Base-by-base conservation (phyloP, 2,797 vertebrate species). In the Myripristis murdjan region DNA sequence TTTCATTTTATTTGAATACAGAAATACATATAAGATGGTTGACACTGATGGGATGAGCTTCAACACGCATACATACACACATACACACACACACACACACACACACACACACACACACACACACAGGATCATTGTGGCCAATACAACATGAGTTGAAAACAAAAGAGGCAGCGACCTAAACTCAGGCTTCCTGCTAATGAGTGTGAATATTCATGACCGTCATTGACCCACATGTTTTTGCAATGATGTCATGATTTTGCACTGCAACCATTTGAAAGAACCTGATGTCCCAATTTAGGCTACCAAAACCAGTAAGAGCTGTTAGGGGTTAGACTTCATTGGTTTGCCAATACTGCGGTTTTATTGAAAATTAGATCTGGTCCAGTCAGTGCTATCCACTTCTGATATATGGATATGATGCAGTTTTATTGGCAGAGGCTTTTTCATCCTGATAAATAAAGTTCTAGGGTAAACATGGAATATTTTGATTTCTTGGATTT, bases 221-320 rank as follows among this genome's bases (percentile, higher is more conserved):
- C 24, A 22, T 39, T 83, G 76, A 84, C 84, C 83, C 68, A 73
- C 60, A 89, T 86, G 75, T 76, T 46, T 74, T 39, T 23, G 41
- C 12, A 15, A 61, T 71, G 75, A 75, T 63, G 75, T 79, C 69
- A 82, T 67, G 15, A 48, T 37, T 55, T 41, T 18, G 16, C 6
- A 52, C 31, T 14, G 28, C 54, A 41, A 58, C 59, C 65, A 61
- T 35, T 74, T 64, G 59, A 23, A 37, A 54, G 22, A 41, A 20
- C 18, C 0, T 4, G 49, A 14, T 15, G 8, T 24, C 23, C 35
- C 0, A 11, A 60, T 15, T 59, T 24, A 44, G 14, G n/a, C 12
- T 66, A 11, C 15, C 43, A 15, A 23, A 23, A 20, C 35, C 9
- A 33, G 35, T 10, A 9, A 8, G 35, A 33, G 6, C 35, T 35